A percentile compares a stretch with the other conserved stretches of the same genome.
Evolutionary conservation across 1,140 invertebrate species (phyloP).

Genomic region (Drosophila sucinea): DNA sequence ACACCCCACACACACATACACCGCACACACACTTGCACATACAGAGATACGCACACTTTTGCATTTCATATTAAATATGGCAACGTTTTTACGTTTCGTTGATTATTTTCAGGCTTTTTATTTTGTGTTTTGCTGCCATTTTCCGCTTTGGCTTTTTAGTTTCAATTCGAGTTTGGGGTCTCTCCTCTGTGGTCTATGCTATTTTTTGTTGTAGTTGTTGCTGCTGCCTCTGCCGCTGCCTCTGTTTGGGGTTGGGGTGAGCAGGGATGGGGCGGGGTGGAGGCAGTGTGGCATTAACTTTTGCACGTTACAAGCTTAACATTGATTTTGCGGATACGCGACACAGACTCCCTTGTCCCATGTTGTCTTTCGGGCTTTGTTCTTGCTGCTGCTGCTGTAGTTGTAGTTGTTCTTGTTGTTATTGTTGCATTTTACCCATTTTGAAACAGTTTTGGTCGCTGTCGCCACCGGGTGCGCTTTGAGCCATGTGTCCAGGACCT

Average conservation of each 20-base stretch:
- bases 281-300: constrained; percentile 60
- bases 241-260: background rate
- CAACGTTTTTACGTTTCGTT: constrained; percentile 51
- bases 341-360: constrained; percentile 21
- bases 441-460: constrained; percentile 28
- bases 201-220: constrained; percentile 29
- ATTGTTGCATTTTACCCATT: constrained; percentile 17
- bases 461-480: constrained; percentile 25
- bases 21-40: constrained; percentile 14
- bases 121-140: constrained; percentile 33
- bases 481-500: constrained; percentile 66
- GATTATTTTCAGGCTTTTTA: constrained; percentile 47
- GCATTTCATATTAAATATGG: constrained; percentile 59
- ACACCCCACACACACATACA: background rate
- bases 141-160: constrained; percentile 59
- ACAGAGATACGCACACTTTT: constrained; percentile 16
- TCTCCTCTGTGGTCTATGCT: constrained; percentile 35
- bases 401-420: no score
- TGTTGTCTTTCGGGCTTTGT: background rate
- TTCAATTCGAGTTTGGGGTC: constrained; percentile 23
- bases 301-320: constrained; percentile 72
- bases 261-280: constrained; percentile 11
- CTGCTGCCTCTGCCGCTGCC: constrained; percentile 9
- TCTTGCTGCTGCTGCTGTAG: background rate
- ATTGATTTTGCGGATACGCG: constrained; percentile 67